These are phyloP conservation scores for Ectropis grisescens DNA, from an alignment of 1,140 invertebrate genomes.

Conservation along the genomic window DNA sequence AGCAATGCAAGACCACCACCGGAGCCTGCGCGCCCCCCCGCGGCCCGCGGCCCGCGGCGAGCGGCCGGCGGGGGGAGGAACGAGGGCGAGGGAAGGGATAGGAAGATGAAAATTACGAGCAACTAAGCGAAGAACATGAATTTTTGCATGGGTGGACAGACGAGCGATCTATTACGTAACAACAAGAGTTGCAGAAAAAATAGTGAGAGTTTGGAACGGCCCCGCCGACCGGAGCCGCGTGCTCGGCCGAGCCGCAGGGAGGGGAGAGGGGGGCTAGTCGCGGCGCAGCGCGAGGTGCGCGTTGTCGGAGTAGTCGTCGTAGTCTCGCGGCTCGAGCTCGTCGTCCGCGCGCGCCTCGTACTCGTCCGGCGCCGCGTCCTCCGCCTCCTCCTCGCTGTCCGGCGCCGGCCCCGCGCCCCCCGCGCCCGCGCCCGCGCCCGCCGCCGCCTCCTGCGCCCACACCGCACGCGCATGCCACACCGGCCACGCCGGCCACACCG, in stretches of 20 bases:
- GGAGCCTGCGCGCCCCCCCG: too few relatives aligned
- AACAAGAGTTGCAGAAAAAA: too few relatives aligned
- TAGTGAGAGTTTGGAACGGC: too few relatives aligned
- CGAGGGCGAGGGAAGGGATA: neutral
- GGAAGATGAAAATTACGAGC: neutral
- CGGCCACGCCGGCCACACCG: too few relatives aligned
- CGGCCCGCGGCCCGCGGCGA: too few relatives aligned
- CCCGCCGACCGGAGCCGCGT: too few relatives aligned
- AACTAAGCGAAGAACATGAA: neutral
- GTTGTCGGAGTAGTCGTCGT: slow-evolving; percentile 72
- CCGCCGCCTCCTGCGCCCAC: slow-evolving; percentile 39
- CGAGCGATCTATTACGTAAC: neutral
- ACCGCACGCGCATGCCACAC: slow-evolving; percentile 40
- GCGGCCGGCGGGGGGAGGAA: too few relatives aligned
- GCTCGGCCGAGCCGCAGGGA: neutral
- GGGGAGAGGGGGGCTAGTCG: slow-evolving; percentile 27
- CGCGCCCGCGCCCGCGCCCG: slow-evolving; percentile 27
- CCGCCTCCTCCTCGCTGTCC: slow-evolving; percentile 18
- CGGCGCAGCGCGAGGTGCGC: slow-evolving; percentile 34
- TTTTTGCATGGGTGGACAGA: neutral
- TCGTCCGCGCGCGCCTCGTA: slow-evolving; percentile 68
- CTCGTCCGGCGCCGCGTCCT: slow-evolving; percentile 53
- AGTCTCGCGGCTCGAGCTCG: slow-evolving; percentile 64
- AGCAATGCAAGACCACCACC: neutral
- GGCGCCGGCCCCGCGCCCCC: slow-evolving; percentile 19